phyloP scores from a whole-genome alignment of 2,113 vertebrate species.

The Rhinolophus sinicus region DNA sequence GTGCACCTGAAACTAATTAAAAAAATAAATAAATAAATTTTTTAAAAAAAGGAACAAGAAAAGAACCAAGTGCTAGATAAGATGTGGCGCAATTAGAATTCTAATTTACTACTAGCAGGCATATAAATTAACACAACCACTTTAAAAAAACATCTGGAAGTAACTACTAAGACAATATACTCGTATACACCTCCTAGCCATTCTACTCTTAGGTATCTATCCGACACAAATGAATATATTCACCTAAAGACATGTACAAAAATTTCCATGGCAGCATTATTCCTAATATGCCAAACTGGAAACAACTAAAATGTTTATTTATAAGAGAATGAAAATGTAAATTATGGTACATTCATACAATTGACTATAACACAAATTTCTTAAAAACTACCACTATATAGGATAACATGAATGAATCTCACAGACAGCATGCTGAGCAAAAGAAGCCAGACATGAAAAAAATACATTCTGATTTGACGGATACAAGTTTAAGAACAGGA shows the following conservation, averaged over 20 bases:
- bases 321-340: neutral
- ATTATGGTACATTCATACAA: neutral
- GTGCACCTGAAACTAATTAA: too few species aligned
- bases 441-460: neutral
- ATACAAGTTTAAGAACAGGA: neutral
- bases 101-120: neutral
- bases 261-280: neutral
- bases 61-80: neutral
- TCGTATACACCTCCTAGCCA: neutral
- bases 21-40: too few species aligned
- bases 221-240: neutral
- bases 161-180: neutral
- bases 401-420: neutral
- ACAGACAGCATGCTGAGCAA: neutral
- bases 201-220: neutral
- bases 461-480: neutral
- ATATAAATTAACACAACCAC: neutral
- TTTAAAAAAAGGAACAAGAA: neutral
- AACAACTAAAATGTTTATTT: neutral
- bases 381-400: neutral
- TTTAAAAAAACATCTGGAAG: neutral
- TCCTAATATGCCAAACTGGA: neutral
- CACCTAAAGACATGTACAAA: neutral
- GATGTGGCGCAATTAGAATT: neutral
- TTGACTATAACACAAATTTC: neutral